Evolutionary conservation across 2,113 vertebrate species (phyloP).

Genomic region (Amphilophus citrinellus): DNA sequence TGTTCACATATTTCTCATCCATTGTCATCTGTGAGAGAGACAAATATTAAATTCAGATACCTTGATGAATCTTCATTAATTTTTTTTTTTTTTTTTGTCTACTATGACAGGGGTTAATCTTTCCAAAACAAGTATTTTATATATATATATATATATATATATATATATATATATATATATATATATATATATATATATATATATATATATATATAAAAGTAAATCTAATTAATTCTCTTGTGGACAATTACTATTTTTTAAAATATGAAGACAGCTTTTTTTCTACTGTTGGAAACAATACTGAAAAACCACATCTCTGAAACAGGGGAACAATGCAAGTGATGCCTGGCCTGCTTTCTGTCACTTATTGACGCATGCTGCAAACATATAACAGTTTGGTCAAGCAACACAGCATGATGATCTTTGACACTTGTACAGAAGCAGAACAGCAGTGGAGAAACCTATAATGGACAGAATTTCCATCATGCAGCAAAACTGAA

Average conservation of each 20-base stretch:
- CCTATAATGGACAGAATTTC: too few species aligned
- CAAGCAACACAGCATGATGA: too few species aligned
- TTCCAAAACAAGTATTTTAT: neutral
- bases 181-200: too few species aligned
- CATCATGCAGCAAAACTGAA: too few species aligned
- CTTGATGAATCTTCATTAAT: neutral
- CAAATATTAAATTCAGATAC: neutral
- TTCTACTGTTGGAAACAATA: neutral
- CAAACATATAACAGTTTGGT: too few species aligned
- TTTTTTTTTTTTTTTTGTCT: neutral
- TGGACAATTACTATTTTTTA: neutral
- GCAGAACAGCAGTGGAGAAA: too few species aligned
- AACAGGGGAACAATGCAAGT: neutral
- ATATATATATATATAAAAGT: too few species aligned
- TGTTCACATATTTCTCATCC: slow-evolving; percentile 99
- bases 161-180: too few species aligned
- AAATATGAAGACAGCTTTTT: neutral
- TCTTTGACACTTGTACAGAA: too few species aligned
- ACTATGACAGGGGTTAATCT: neutral
- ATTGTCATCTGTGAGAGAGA: slow-evolving; percentile 90
- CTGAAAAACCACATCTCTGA: neutral
- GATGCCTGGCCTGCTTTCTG: neutral
- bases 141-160: too few species aligned
- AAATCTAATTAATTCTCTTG: neutral
- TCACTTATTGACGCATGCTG: neutral